Base-by-base conservation (phyloP, 2,888 invertebrate species). In the Siphonodentalium dalli region DNA sequence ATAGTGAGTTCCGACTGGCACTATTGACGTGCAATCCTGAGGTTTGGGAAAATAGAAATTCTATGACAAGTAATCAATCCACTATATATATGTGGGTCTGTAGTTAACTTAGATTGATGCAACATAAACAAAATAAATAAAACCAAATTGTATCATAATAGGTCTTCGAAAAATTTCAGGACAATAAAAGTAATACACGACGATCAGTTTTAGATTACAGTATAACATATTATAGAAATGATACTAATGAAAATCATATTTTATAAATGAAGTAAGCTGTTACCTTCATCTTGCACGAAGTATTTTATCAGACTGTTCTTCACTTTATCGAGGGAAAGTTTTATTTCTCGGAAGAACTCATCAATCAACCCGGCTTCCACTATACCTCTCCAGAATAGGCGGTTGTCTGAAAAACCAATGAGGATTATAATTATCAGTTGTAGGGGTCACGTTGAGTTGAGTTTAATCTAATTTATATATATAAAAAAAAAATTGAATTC, bases 291-390 rank as follows among this genome's bases (percentile, higher is more conserved):
- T 24, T 61, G 65, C 31, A 68, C 68, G 40, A 54, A 63, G 38
- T 68, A 58, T 35, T 65, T 66, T 33, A 71, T 63, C 61, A 71
- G 65, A 54, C 59, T 64, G 18, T 61, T 57, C 50, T 71, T 71
- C 18, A 69, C 54, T 4, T 56, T 21, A 35, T 71, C 68, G 7
- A 73, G 58, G 7, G 66, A 58, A 2, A 65, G 46, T 54, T 72
- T 72, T 15, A 75, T 72, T 47, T 76, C 75, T n/a, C 68, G 50
- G 47, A 75, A 66, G 45, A 76, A 69, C 34, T 71, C 72, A 45
- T 74, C 72, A n/a, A 73, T 54, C 21, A 75, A 54, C 7, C 73
- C 75, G 2, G 75, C 44, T 42, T 72, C 68, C 23, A 69, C 64
- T 13, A 77, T 73, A 4, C 71, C 71, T 29, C 66, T 60, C 77